Conservation (phyloP, 2,113 vertebrate genomes). For the Leucopsar rothschildi region DNA sequence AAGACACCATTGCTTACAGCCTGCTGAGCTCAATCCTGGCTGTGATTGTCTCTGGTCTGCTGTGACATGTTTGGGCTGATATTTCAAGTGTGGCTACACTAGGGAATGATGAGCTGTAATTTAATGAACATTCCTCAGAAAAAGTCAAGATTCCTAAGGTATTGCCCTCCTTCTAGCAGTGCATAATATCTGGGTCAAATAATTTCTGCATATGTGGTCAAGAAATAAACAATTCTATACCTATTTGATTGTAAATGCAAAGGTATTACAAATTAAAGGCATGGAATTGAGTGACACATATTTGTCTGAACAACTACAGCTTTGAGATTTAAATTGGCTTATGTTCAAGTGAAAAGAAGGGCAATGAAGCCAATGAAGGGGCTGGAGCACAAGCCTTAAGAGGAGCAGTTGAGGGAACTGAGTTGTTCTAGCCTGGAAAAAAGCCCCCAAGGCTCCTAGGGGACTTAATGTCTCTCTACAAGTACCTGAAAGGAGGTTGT, state of each 20-base stretch:
- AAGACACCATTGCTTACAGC: not conserved
- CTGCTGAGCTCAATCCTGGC: not conserved
- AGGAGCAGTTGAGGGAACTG: not conserved
- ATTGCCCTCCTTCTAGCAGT: not conserved
- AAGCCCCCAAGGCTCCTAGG: not conserved
- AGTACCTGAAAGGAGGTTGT: not conserved
- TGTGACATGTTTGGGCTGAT: not conserved
- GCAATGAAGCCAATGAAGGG: not conserved
- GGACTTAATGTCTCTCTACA: not conserved
- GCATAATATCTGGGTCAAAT: not conserved
- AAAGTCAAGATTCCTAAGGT: not conserved
- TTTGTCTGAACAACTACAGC: not conserved
- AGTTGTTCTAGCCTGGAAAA: not conserved
- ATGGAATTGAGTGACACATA: not conserved
- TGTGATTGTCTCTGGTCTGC: not conserved
- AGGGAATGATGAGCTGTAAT: not conserved
- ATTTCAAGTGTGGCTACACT: not conserved
- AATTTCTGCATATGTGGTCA: not conserved
- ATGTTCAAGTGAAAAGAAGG: not conserved
- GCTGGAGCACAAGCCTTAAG: not conserved
- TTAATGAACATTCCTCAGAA: not conserved
- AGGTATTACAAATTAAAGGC: not conserved
- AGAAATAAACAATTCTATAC: not conserved
- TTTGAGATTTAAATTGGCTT: not conserved
- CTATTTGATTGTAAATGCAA: not conserved